Percentiles rank a stretch among this genome's conserved stretches.
Evolutionary conservation across 2,113 vertebrate species (phyloP).

Genomic region (Verasper variegatus): DNA sequence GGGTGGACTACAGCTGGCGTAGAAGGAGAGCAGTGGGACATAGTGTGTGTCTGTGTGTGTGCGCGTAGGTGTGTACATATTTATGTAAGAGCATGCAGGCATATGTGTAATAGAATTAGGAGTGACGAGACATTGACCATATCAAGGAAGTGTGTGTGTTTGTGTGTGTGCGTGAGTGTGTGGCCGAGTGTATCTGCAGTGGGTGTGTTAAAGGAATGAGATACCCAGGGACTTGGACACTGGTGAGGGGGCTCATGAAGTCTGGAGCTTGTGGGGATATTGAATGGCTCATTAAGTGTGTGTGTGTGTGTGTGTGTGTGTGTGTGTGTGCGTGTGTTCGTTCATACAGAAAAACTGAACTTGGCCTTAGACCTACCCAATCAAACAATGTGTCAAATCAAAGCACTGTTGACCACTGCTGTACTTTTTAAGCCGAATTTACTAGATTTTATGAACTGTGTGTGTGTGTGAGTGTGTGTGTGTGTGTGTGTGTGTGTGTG

Average conservation of each 20-base stretch:
- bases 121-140: constrained; percentile 56
- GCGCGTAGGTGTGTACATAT: constrained; percentile 58
- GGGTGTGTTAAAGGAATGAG: constrained; percentile 42
- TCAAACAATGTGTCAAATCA: constrained; percentile 73
- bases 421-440: constrained; percentile 50
- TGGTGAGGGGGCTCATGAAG: constrained; percentile 44
- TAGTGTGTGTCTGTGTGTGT: constrained; percentile 48
- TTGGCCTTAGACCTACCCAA: constrained; percentile 64
- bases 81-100: constrained; percentile 52
- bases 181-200: constrained; percentile 15
- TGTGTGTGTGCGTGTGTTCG: constrained; percentile 19
- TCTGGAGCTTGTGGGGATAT: constrained; percentile 57
- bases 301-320: constrained; percentile 34
- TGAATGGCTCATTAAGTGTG: constrained; percentile 70
- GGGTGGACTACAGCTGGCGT: constrained; percentile 69
- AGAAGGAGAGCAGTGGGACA: constrained; percentile 64
- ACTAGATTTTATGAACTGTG: constrained; percentile 21
- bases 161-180: constrained; percentile 11
- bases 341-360: constrained; percentile 58
- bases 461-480: constrained; percentile 16
- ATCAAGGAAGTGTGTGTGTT: constrained; percentile 21
- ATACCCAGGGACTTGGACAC: constrained; percentile 49
- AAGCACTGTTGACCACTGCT: constrained; percentile 59
- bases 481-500: no score
- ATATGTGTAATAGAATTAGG: constrained; percentile 45